Evolutionary conservation across 2,113 vertebrate genomes (phyloP), one percentile per base, ranked within the genome.

Genomic region (Neoarius graeffei): DNA sequence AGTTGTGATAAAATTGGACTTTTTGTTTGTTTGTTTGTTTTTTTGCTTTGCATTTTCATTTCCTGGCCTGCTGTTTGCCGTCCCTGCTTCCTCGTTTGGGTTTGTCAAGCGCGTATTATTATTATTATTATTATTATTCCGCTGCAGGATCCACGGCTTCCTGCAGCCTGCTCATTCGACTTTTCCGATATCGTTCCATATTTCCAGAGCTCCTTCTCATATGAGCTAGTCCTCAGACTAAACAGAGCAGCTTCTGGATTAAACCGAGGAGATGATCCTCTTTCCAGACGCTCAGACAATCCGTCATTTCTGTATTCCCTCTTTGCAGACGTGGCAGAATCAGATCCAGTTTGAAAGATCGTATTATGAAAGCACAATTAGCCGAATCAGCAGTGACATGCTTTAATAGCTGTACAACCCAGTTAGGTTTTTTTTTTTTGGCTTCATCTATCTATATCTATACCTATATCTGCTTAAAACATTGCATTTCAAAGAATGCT

Each of bases 251-350:
- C 64, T 54, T 85, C 84, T 85, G 15, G 35, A 27, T 42, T 50
- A 86, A 64, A 14, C 42, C 23, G 35, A 85, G 84, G 71, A 76
- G 3, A 5, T 8, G 84, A 57, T 60, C 84, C 71, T 62, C 54
- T 59, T 60, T 74, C 42, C 57, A 74, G 84, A 60, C 17, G 35
- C n/a, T 85, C 66, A 73, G 67, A 59, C 80, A 82, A 82, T 82
- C 80, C 5, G 27, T 62, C 35, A 7, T 82, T 82, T 48, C 57
- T 82, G 62, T 25, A 62, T 42, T 62, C 57, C 30, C 80, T 23
- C 57, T 42, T 59, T 81, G 79, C 56, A 60, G n/a, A 60, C 56
- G 27, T 82, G 19, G 57, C 35, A 42, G 59, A 82, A 62, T 82
- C 57, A 0, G 59, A 82, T 62, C 6, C 42, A 62, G 80, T 82